Evolutionary conservation across 1,140 invertebrate genomes (phyloP).

Genomic region (Leptopilina clavipes): DNA sequence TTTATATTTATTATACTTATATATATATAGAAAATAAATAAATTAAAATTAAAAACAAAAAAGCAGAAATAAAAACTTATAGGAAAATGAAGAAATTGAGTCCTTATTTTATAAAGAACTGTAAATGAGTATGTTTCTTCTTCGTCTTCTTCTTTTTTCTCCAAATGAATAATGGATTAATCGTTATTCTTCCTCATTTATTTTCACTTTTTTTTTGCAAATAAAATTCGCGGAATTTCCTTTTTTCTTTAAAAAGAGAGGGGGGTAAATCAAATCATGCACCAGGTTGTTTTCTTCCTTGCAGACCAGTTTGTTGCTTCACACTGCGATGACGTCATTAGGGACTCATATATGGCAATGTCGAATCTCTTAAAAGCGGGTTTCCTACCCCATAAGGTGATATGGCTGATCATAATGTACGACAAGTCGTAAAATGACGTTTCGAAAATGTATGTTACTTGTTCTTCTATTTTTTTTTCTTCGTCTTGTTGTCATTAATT

Average conservation of each 20-base stretch:
- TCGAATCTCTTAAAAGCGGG: conserved; percentile 26
- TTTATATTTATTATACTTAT: no score
- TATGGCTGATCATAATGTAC: conserved; percentile 24
- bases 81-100: no score
- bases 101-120: no score
- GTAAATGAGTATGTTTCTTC: not conserved
- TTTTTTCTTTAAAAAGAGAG: not conserved
- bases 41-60: no score
- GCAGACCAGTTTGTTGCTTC: conserved; percentile 27
- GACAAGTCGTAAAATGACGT: conserved; percentile 26
- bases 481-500: conserved; percentile 26
- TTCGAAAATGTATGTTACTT: conserved; percentile 12
- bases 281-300: conserved; percentile 27
- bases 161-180: not conserved
- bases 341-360: not conserved
- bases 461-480: conserved; percentile 4
- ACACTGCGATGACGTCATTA: conserved; percentile 5
- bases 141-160: not conserved
- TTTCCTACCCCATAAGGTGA: conserved; percentile 25
- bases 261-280: conserved; percentile 16
- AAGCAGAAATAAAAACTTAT: no score
- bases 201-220: conserved; percentile 1
- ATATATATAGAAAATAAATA: no score
- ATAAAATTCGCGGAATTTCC: not conserved
- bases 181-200: conserved; percentile 20